Conservation (phyloP, 2,113 vertebrate species). For the Halichoeres trimaculatus region DNA sequence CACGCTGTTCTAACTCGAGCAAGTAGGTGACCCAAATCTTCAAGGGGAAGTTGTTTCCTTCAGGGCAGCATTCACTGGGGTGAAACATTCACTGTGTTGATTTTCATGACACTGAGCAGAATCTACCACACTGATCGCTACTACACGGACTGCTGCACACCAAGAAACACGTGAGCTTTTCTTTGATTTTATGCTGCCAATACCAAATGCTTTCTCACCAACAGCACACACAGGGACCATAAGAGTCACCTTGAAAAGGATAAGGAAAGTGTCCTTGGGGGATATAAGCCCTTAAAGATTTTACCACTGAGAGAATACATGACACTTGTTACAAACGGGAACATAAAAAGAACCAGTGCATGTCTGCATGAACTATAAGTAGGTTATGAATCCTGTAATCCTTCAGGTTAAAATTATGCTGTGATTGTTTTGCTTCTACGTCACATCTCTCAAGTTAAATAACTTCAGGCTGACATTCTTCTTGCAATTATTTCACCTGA, state of each 20-base stretch:
- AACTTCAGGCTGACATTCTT: not conserved
- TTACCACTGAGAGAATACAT: conserved; percentile 21
- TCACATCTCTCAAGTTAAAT: not conserved
- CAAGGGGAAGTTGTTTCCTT: conserved; percentile 68
- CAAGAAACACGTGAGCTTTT: not conserved
- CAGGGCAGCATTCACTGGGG: conserved; percentile 57
- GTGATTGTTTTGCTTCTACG: not conserved
- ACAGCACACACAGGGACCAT: conserved; percentile 1
- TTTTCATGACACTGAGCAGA: conserved; percentile 40
- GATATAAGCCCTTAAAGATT: conserved; percentile 16
- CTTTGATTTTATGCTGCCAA: not conserved
- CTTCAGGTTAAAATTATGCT: not conserved
- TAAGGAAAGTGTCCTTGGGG: conserved; percentile 28
- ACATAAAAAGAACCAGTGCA: not conserved
- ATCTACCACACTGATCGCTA: conserved; percentile 2
- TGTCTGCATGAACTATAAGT: not conserved
- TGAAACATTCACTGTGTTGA: conserved; percentile 76
- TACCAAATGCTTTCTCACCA: not conserved
- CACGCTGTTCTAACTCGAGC: conserved; percentile 60
- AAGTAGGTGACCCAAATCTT: conserved; percentile 80
- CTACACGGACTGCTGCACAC: not conserved
- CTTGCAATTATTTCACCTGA: not conserved
- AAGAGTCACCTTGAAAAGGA: conserved; percentile 48
- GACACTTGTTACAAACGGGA: conserved; percentile 24
- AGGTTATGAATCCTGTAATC: not conserved